Conservation (phyloP, 2,797 vertebrate genomes). For the Microcaecilia unicolor region DNA sequence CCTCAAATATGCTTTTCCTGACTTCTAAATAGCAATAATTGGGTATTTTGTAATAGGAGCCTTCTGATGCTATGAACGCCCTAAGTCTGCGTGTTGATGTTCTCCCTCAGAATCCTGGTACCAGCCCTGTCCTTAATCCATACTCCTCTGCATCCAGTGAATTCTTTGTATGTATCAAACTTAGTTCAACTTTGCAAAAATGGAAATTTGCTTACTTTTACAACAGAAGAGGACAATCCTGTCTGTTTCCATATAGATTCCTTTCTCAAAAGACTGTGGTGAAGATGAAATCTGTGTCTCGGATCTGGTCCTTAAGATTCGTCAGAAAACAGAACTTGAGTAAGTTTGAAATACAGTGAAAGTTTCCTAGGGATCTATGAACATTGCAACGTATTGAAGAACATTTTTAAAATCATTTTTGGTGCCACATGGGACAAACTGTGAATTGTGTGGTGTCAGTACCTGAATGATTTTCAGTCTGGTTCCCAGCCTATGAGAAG, state of each 20-base stretch:
- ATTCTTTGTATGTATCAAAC: constrained; percentile 72
- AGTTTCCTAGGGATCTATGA: no score
- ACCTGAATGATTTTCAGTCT: no score
- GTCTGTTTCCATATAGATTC: constrained; percentile 48
- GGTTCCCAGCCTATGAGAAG: no score
- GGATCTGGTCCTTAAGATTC: constrained; percentile 68
- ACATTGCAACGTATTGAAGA: no score
- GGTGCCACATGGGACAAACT: not conserved
- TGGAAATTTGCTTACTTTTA: not conserved
- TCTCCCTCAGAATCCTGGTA: constrained; percentile 50
- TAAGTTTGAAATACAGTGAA: no score
- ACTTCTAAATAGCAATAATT: no score
- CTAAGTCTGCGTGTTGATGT: constrained; percentile 71
- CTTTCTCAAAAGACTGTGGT: constrained; percentile 83
- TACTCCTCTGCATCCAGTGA: constrained; percentile 58
- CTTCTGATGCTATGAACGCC: constrained; percentile 72
- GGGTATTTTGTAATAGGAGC: constrained; percentile 50
- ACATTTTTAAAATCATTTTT: not conserved
- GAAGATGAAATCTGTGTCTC: constrained; percentile 74
- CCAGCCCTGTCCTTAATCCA: constrained; percentile 70
- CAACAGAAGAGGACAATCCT: not conserved
- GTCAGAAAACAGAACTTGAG: constrained; percentile 37
- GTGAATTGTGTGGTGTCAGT: no score
- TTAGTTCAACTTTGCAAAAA: no score
- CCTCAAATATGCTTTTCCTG: no score